Evolutionary conservation across 2,113 vertebrate species (phyloP).

Genomic region (Ptyas mucosa): DNA sequence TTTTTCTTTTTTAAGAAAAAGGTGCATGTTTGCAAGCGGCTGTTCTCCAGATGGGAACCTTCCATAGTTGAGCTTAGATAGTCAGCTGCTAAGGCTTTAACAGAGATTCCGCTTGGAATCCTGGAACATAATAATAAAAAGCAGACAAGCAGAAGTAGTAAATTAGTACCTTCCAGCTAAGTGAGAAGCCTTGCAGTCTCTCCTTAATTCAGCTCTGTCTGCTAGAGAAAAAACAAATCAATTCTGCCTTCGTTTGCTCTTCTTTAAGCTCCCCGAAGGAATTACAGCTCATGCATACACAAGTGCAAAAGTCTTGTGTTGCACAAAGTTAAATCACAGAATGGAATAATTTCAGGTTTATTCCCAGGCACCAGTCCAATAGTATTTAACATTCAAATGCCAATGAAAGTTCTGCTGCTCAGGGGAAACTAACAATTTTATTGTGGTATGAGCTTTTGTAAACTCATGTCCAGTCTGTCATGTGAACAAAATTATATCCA

Average conservation of each 20-base stretch:
- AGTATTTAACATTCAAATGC: background rate
- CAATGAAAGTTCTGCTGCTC: background rate
- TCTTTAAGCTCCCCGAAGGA: conserved; percentile 46
- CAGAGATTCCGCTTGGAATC: conserved; percentile 21
- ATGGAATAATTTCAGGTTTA: conserved; percentile 29
- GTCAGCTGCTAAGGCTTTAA: conserved; percentile 34
- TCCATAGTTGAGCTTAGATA: background rate
- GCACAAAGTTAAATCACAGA: conserved; percentile 35
- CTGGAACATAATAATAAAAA: conserved; percentile 28
- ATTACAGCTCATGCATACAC: conserved; percentile 38
- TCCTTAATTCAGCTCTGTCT: conserved; percentile 36
- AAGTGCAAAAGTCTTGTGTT: conserved; percentile 30
- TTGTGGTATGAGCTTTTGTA: background rate
- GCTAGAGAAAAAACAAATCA: conserved; percentile 42
- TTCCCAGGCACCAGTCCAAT: conserved; percentile 4
- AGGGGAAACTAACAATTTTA: background rate
- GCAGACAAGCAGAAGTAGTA: conserved; percentile 24
- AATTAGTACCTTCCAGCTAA: conserved; percentile 29
- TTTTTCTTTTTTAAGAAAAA: conserved; percentile 34
- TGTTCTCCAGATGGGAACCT: background rate
- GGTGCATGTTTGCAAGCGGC: conserved; percentile 26
- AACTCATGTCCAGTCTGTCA: background rate
- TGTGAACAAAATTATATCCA: background rate
- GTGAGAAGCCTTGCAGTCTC: conserved; percentile 37
- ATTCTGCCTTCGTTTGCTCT: conserved; percentile 38